These are phyloP conservation scores for Peromyscus maniculatus DNA, from an alignment of 2,113 vertebrate species.

Conservation along the genomic window DNA sequence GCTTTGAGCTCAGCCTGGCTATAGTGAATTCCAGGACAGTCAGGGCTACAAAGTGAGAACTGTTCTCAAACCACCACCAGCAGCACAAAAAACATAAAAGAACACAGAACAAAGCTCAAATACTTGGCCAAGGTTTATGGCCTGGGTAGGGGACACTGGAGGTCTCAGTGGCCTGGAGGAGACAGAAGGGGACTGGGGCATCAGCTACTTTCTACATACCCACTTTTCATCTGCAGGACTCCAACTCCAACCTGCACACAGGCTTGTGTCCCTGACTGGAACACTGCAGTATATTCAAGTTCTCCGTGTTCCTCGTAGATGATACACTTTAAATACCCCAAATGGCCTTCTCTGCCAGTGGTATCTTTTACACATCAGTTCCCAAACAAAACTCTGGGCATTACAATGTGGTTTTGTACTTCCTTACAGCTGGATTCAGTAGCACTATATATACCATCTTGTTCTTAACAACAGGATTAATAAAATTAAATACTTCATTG, in stretches of 20 bases:
- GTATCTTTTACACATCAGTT: neutral
- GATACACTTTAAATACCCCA: neutral
- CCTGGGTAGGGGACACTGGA: neutral
- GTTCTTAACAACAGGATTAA: neutral
- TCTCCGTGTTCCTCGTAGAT: neutral
- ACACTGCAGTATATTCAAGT: too few relatives aligned
- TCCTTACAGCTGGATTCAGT: neutral
- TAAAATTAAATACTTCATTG: constrained; percentile 34
- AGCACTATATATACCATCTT: neutral
- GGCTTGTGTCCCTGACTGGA: neutral
- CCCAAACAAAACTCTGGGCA: neutral
- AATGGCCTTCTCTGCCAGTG: neutral
- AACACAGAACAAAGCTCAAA: neutral
- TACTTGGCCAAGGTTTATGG: neutral
- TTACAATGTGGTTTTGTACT: neutral
- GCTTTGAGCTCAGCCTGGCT: neutral
- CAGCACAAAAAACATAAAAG: neutral
- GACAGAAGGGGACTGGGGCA: neutral
- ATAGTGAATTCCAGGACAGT: neutral
- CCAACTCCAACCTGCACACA: neutral
- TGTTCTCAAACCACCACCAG: neutral
- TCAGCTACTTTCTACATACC: neutral
- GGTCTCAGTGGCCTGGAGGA: neutral
- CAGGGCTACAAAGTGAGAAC: neutral
- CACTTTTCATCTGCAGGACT: neutral